These are phyloP conservation scores for Dinocampus coccinellae DNA, from an alignment of 2,888 invertebrate genomes.

Conservation along the genomic window DNA sequence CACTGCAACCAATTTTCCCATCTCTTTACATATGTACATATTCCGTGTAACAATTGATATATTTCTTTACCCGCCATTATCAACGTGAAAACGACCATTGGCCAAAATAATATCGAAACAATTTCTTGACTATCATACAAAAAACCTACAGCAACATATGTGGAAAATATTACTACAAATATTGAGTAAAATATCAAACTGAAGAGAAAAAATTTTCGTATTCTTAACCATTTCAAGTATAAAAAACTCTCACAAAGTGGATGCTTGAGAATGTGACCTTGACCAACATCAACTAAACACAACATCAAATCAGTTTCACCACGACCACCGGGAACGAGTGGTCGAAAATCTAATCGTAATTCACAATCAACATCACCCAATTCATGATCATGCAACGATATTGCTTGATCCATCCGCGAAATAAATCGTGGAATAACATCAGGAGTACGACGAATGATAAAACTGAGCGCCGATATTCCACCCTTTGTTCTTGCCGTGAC, in stretches of 20 bases:
- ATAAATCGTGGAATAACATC: constrained; percentile 82
- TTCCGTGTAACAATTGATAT: constrained; percentile 82
- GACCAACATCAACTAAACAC: constrained; percentile 81
- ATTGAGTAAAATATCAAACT: constrained; percentile 83
- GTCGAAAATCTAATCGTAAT: constrained; percentile 77
- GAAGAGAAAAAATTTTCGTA: constrained; percentile 84
- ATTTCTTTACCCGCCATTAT: constrained; percentile 80
- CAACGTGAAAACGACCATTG: constrained; percentile 75
- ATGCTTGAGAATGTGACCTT: constrained; percentile 83
- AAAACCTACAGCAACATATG: constrained; percentile 77
- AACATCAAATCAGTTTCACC: constrained; percentile 72
- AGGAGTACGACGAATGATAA: constrained; percentile 87
- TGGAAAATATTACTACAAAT: constrained; percentile 81
- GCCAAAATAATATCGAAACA: constrained; percentile 70
- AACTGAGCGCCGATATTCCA: constrained; percentile 83
- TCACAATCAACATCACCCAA: constrained; percentile 89
- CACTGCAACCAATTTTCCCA: constrained; percentile 91
- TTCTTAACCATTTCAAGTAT: constrained; percentile 85
- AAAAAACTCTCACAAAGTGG: constrained; percentile 88
- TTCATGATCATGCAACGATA: constrained; percentile 86
- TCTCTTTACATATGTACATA: constrained; percentile 79
- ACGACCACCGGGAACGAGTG: constrained; percentile 64
- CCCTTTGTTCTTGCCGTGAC: constrained; percentile 86
- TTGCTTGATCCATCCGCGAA: constrained; percentile 80
- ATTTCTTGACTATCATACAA: constrained; percentile 65